A percentile compares a stretch with the other conserved stretches of the same genome.
Conservation (phyloP, 2,797 vertebrate genomes). For the Takifugu rubripes region DNA sequence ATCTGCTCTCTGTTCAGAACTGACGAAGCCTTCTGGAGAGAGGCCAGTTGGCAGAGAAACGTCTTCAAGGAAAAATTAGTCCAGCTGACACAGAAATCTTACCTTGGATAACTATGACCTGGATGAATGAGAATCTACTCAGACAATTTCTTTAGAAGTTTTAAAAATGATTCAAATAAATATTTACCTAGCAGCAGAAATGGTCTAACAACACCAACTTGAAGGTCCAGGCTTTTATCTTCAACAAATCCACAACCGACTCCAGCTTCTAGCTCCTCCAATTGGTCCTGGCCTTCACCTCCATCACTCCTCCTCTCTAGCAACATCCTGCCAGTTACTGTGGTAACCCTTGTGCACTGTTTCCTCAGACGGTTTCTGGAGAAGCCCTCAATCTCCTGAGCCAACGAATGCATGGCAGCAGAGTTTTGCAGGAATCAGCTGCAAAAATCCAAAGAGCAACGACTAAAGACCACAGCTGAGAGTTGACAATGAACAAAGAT, state of each 20-base stretch:
- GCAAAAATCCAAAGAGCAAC: neutral
- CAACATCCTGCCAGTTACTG: constrained; percentile 80
- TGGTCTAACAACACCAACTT: constrained; percentile 83
- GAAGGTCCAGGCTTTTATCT: constrained; percentile 85
- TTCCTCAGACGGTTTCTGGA: constrained; percentile 81
- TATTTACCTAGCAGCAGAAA: constrained; percentile 87
- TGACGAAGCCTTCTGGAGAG: too few species aligned
- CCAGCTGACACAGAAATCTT: too few species aligned
- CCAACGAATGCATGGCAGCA: constrained; percentile 83
- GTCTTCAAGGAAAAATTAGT: too few species aligned
- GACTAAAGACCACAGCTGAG: neutral
- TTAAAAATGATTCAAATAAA: too few species aligned
- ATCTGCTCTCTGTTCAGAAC: too few species aligned
- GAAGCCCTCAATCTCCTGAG: constrained; percentile 86
- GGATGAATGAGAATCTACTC: too few species aligned
- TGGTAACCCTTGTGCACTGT: constrained; percentile 87
- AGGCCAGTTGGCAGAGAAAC: too few species aligned
- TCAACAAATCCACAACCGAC: constrained; percentile 81
- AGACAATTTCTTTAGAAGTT: too few species aligned
- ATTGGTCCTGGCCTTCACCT: constrained; percentile 66
- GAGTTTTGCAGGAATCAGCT: neutral
- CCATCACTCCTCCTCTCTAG: constrained; percentile 83
- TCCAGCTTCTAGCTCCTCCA: constrained; percentile 71
- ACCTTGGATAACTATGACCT: too few species aligned
- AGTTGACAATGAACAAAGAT: too few species aligned